phyloP scores from a whole-genome alignment of 2,113 vertebrate genomes.

The Xiphias gladius region DNA sequence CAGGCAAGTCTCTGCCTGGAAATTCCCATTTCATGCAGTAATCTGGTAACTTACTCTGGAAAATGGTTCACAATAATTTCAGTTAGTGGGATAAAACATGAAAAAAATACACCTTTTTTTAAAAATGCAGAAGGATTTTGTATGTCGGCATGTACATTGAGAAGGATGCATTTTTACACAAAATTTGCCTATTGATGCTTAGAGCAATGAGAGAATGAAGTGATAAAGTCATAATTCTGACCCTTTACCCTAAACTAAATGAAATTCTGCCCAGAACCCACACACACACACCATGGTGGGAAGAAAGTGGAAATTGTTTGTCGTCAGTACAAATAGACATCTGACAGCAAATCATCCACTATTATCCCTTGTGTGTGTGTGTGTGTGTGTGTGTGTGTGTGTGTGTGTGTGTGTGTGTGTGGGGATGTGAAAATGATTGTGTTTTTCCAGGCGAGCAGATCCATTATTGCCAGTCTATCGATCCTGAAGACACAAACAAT shows the following conservation, averaged over 20 bases:
- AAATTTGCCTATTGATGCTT: neutral
- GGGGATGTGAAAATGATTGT: slow-evolving; percentile 42
- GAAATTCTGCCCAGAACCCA: neutral
- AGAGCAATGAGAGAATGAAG: too few species aligned
- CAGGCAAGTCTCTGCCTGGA: too few species aligned
- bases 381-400: too few species aligned
- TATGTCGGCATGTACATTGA: too few species aligned
- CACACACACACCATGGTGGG: neutral
- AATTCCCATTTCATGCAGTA: too few species aligned
- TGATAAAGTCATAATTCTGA: too few species aligned
- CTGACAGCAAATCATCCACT: slow-evolving; percentile 32
- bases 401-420: slow-evolving; percentile 34
- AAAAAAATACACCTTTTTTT: too few species aligned
- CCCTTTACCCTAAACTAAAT: neutral
- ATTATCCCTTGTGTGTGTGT: slow-evolving; percentile 1
- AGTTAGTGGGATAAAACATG: too few species aligned
- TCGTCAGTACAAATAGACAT: slow-evolving; percentile 43
- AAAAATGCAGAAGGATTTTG: too few species aligned
- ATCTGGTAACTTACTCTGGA: too few species aligned
- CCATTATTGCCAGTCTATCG: slow-evolving; percentile 17
- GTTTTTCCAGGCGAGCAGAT: slow-evolving; percentile 56
- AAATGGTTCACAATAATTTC: too few species aligned
- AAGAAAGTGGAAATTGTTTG: slow-evolving; percentile 24
- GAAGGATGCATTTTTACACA: neutral
- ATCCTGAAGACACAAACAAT: slow-evolving; percentile 10